Conservation (phyloP, 2,888 invertebrate species). For the Perithous albicinctus region DNA sequence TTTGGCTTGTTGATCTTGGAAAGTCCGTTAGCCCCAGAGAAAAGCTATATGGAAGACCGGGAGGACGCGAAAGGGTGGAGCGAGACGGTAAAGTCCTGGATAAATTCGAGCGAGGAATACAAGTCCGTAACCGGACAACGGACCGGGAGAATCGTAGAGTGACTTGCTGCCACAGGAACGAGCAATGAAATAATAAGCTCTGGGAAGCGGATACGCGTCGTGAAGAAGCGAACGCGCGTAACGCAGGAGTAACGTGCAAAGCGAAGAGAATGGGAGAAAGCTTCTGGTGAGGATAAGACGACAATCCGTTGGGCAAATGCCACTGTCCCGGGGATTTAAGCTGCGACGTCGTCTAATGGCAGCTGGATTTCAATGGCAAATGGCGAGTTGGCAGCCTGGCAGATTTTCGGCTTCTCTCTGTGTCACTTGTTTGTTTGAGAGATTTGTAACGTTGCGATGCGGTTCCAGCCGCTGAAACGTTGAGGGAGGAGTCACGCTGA, state of each 20-base stretch:
- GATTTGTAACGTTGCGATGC: conserved; percentile 52
- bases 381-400: conserved; percentile 66
- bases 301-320: conserved; percentile 82
- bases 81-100: conserved; percentile 66
- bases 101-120: conserved; percentile 49
- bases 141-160: conserved; percentile 43
- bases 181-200: conserved; percentile 68
- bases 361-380: conserved; percentile 80
- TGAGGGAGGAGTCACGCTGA: background rate
- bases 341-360: conserved; percentile 78
- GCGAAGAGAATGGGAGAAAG: conserved; percentile 53
- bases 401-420: conserved; percentile 25
- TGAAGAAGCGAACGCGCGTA: background rate
- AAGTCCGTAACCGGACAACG: conserved; percentile 47
- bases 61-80: conserved; percentile 50
- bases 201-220: conserved; percentile 22
- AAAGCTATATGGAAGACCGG: conserved; percentile 62
- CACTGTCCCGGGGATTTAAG: conserved; percentile 76
- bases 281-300: conserved; percentile 76
- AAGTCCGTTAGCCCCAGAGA: conserved; percentile 73
- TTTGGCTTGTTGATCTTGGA: conserved; percentile 80
- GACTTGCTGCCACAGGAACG: conserved; percentile 40
- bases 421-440: conserved; percentile 55
- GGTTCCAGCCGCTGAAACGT: conserved; percentile 22
- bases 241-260: conserved; percentile 38